Evolutionary conservation across 1,140 invertebrate species (phyloP).

Genomic region (Tyrophagus putrescentiae): DNA sequence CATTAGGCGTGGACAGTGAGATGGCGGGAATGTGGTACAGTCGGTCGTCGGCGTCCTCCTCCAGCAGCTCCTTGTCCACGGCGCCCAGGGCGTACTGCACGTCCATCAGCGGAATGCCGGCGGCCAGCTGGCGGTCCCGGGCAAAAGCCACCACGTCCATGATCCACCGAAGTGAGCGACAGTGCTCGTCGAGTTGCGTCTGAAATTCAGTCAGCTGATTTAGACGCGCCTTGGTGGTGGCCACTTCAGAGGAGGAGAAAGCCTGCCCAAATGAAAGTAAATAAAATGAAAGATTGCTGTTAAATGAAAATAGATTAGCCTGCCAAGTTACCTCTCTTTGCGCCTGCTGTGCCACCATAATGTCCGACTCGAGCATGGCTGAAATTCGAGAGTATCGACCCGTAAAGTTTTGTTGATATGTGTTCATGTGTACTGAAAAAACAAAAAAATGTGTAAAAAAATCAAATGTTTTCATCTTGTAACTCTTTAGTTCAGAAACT

Average conservation of each 20-base stretch:
- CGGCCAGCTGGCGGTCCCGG: conserved; percentile 49
- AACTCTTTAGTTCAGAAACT: conserved; percentile 25
- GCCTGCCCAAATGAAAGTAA: conserved; percentile 39
- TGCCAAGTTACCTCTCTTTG: conserved; percentile 66
- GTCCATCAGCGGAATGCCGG: conserved; percentile 30
- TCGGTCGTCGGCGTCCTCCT: conserved; percentile 10
- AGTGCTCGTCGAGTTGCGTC: conserved; percentile 59
- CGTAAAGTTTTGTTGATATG: conserved; percentile 74
- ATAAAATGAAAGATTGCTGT: conserved; percentile 8
- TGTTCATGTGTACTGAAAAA: conserved; percentile 55
- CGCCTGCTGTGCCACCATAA: conserved; percentile 72
- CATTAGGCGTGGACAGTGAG: background rate
- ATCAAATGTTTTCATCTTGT: background rate
- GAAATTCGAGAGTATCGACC: conserved; percentile 74
- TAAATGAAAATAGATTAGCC: background rate
- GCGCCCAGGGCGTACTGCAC: background rate
- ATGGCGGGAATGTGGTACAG: conserved; percentile 6
- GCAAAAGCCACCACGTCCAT: conserved; percentile 85
- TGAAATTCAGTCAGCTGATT: conserved; percentile 64
- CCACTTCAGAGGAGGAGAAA: conserved; percentile 72
- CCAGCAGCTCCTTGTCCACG: background rate
- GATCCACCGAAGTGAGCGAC: conserved; percentile 85
- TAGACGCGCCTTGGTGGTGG: conserved; percentile 64
- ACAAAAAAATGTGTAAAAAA: background rate
- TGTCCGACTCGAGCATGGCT: conserved; percentile 78